A percentile compares a stretch with the other conserved stretches of the same genome.
Evolutionary conservation across 1,140 invertebrate genomes (phyloP).

Genomic region (Eriosoma lanigerum): DNA sequence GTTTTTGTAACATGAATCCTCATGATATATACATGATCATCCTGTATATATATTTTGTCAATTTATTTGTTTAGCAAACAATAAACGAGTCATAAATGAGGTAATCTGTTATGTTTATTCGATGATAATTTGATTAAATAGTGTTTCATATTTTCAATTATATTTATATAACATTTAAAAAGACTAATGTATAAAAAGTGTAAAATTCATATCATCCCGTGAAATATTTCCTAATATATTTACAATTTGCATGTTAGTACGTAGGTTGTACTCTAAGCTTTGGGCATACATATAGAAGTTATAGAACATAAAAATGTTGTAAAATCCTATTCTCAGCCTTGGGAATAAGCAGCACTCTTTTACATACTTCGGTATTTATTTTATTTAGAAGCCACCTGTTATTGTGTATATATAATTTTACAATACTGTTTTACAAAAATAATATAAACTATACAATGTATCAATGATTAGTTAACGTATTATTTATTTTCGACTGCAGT

Average conservation of each 20-base stretch:
- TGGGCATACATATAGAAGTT: too few species aligned
- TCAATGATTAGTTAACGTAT: background rate
- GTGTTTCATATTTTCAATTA: background rate
- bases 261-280: too few species aligned
- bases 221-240: too few species aligned
- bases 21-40: too few species aligned
- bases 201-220: too few species aligned
- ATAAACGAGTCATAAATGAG: background rate
- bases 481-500: background rate
- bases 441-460: too few species aligned
- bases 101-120: constrained; percentile 12
- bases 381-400: background rate
- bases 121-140: background rate
- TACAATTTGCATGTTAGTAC: too few species aligned
- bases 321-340: background rate
- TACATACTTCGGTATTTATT: background rate
- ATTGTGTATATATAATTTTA: background rate
- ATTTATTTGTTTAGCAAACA: background rate
- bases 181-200: too few species aligned
- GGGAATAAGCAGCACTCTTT: background rate
- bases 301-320: background rate
- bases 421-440: background rate
- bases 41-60: background rate
- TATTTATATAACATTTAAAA: too few species aligned
- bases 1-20: too few species aligned